A percentile compares a stretch with the other conserved stretches of the same genome.
Conservation (phyloP, 2,797 vertebrate species). For the Setipinna tenuifilis region DNA sequence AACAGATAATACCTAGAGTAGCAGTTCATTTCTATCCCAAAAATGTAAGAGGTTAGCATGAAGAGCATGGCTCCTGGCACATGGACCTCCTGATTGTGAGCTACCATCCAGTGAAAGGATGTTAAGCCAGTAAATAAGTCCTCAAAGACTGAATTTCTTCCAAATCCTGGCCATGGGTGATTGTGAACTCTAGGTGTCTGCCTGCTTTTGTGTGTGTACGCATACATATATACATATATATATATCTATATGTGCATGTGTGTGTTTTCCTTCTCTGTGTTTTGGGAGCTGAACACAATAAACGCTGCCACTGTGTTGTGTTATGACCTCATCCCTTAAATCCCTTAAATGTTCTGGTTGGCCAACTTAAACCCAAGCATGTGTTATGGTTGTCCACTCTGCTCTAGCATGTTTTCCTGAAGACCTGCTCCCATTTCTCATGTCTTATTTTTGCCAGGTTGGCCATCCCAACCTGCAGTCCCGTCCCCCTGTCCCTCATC, state of each 20-base stretch:
- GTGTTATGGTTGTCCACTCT: conserved; percentile 72
- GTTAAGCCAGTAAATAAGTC: not conserved
- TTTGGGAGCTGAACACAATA: not conserved
- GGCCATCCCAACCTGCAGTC: not conserved
- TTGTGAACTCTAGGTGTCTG: conserved; percentile 30
- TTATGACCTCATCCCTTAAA: conserved; percentile 52
- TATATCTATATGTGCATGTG: not conserved
- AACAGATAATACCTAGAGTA: no score
- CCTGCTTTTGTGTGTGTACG: not conserved
- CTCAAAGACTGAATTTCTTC: not conserved
- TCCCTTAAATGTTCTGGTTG: conserved; percentile 62
- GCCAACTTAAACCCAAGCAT: conserved; percentile 71
- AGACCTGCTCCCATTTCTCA: conserved; percentile 27
- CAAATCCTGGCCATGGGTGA: not conserved
- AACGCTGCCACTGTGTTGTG: conserved; percentile 41
- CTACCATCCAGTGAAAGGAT: not conserved
- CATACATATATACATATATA: not conserved
- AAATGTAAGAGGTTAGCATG: not conserved
- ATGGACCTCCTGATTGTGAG: not conserved
- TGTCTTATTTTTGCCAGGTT: conserved; percentile 24
- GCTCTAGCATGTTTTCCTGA: conserved; percentile 55
- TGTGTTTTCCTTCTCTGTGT: not conserved
- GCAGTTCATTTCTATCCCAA: not conserved
- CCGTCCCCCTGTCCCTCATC: not conserved
- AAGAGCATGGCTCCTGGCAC: not conserved